Percentiles rank a stretch among this genome's conserved stretches.
phyloP scores from a whole-genome alignment of 2,113 vertebrate species.

The Herpetotheres cachinnans region DNA sequence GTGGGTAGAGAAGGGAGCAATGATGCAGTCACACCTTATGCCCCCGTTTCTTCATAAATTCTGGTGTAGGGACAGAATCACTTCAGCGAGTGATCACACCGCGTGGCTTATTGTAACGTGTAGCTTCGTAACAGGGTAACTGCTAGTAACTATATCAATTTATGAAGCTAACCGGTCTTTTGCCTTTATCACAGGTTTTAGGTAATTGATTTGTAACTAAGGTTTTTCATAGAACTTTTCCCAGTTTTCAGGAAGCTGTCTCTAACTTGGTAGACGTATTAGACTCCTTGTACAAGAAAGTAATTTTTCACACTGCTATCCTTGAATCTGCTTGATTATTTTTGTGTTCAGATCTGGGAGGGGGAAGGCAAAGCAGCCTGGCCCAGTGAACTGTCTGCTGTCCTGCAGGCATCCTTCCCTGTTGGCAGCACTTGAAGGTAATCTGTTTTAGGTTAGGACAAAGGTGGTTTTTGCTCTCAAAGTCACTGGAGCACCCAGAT shows the following conservation, averaged over 20 bases:
- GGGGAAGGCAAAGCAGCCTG: background rate
- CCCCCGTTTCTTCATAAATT: background rate
- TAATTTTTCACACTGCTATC: fast-evolving
- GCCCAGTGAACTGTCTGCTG: background rate
- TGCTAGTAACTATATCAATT: background rate
- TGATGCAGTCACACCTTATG: background rate
- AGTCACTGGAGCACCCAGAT: background rate
- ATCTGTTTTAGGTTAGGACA: background rate
- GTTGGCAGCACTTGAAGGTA: background rate
- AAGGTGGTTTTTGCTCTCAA: background rate
- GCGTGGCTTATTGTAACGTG: background rate
- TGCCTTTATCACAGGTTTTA: background rate
- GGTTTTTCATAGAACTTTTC: background rate
- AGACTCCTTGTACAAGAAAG: background rate
- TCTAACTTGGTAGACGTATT: background rate
- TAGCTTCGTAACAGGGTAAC: background rate
- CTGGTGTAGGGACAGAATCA: background rate
- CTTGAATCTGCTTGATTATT: background rate
- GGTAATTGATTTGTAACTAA: background rate
- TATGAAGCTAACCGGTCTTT: background rate
- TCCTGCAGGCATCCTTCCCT: background rate
- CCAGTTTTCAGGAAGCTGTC: background rate
- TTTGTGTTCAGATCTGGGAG: background rate
- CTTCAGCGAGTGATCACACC: background rate
- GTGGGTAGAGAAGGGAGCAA: background rate